Base-by-base conservation (phyloP, 2,113 vertebrate genomes). In the Ciconia boyciana region DNA sequence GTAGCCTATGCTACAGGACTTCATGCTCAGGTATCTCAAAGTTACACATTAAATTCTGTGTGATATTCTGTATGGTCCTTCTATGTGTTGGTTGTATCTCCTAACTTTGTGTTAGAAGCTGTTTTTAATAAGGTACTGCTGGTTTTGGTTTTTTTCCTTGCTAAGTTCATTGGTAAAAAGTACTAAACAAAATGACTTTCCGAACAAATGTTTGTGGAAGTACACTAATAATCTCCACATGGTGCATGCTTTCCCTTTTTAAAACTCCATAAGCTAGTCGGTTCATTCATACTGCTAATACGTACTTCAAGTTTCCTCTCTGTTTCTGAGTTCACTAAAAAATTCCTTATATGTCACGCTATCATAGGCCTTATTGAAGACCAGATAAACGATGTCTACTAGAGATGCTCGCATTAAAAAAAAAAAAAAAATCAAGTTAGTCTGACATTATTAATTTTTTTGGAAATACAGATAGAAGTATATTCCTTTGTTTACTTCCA, bases 141-240 rank as follows among this genome's bases (percentile, higher is more conserved):
- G 15, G 2, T 18, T 87, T 69, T 5, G 7, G 0, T 0, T 29
- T 13, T 36, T 52, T 51, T 8, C 10, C 28, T 66, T 58, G 6
- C 21, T 54, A 46, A 75, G 10, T 75, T 82, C 3, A 46, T 68
- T 58, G 65, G 22, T 60, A 32, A 60, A 60, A 87, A 81, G 36
- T 64, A 39, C 26, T 36, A 58, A 75, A 87, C 39, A 72, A 91
- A 87, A 78, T 51, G 0, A 25, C 19, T 88, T 91, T 93, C 70
- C 85, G n/a, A 80, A 64, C 39, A 83, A 86, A 41, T 41, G 16
- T 74, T 91, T 91, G 36, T 78, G 58, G 31, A 88, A 74, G 26
- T 60, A 26, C 16, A 8, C 6, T 85, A 75, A 62, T 68, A 79
- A 68, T 88, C 49, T 72, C 44, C 41, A 68, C 24, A 6, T 57